Base-by-base conservation (phyloP, 2,888 invertebrate species). In the Parnassius apollo region DNA sequence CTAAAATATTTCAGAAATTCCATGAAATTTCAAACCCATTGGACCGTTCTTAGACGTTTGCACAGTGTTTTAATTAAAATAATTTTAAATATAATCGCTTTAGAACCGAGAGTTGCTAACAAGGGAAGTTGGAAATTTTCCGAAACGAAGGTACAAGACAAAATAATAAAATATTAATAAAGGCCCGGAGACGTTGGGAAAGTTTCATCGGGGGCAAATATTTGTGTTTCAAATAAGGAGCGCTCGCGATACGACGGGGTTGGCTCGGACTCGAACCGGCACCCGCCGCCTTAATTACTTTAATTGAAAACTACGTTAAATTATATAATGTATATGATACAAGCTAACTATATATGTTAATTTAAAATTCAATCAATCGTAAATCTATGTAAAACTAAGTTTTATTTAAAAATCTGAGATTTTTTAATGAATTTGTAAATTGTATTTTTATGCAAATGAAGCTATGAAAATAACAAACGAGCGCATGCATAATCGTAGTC, bases 101-200 rank as follows among this genome's bases (percentile, higher is more conserved):
- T 89, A 89, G 79, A 86, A 82, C 77, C 76, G 75, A 72, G 83
- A 86, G 85, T 86, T 84, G 74, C 80, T 85, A 88, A 89, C 88
- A 86, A 88, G 90, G 84, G 86, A 89, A 90, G 88, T 91, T 90
- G 78, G 70, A 49, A 76, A 78, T 86, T 87, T 55, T 50, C 76
- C 79, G 82, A 81, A 88, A 86, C 81, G 84, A 77, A 79, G 84
- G 80, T 83, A 88, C 88, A 90, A 91, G 91, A 91, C 91, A 91
- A 90, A 91, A 91, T 91, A 91, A 91, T 91, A 91, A 90, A 91
- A 91, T 91, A 91, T 91, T 91, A 91, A 91, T 91, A 91, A 89
- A 82, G 83, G 88, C 85, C 79, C 80, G 82, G 85, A 88, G 89
- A 89, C 85, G 84, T 74, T 78, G 82, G 84, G 88, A 90, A 91